These are phyloP conservation scores for Drosophila formosana DNA, from an alignment of 2,888 invertebrate species.

Conservation along the genomic window DNA sequence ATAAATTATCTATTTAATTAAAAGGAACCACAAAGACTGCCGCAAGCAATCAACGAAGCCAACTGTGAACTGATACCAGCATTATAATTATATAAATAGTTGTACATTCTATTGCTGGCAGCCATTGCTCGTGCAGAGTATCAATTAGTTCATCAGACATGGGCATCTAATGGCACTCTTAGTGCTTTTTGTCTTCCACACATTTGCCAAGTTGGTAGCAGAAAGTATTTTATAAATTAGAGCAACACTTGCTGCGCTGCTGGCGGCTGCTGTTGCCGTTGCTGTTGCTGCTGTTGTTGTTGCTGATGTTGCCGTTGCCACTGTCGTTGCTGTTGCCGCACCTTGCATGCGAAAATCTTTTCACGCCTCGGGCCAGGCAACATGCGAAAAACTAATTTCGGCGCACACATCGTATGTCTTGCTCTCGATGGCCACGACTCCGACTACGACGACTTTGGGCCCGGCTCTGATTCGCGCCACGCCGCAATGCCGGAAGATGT, in stretches of 20 bases:
- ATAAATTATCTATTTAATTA: conserved; percentile 2
- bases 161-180: not conserved
- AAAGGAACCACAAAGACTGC: not conserved
- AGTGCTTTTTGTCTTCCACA: conserved; percentile 30
- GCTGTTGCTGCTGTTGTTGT: conserved; percentile 23
- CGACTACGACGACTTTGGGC: conserved; percentile 1
- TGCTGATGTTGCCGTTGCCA: conserved; percentile 29
- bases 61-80: not conserved
- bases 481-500: conserved; percentile 70
- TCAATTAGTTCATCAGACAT: conserved; percentile 24
- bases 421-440: conserved; percentile 24
- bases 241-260: conserved; percentile 72
- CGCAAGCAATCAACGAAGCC: not conserved
- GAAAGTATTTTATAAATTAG: conserved; percentile 78
- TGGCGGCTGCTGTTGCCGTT: conserved; percentile 35
- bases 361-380: conserved; percentile 71
- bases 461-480: conserved; percentile 22
- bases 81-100: not conserved
- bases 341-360: conserved; percentile 79
- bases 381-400: conserved; percentile 80
- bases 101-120: not conserved
- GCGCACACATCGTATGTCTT: conserved; percentile 78
- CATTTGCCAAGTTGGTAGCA: conserved; percentile 64
- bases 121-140: conserved; percentile 29
- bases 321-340: conserved; percentile 56